Evolutionary conservation across 2,888 invertebrate species (phyloP).

Genomic region (Hartigia nigra): DNA sequence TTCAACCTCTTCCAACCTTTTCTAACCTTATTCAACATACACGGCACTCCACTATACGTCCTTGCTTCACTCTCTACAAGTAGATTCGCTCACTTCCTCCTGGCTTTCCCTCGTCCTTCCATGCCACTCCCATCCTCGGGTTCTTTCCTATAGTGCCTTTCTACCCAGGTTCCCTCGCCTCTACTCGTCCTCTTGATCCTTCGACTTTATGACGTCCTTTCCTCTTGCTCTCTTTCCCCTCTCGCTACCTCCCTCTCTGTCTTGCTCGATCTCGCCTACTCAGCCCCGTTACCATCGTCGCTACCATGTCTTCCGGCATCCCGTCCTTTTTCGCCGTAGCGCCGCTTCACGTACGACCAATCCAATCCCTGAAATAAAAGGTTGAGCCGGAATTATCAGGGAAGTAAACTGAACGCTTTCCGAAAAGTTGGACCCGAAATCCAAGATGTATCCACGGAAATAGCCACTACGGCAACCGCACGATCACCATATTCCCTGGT

Average conservation of each 20-base stretch:
- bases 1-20: background rate
- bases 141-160: background rate
- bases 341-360: slow-evolving; percentile 42
- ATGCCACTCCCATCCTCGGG: background rate
- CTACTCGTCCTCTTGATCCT: slow-evolving; percentile 8
- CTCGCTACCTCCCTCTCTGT: slow-evolving; percentile 15
- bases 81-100: background rate
- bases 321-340: slow-evolving; percentile 13
- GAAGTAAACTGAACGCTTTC: background rate
- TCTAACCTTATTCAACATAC: background rate
- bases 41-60: background rate
- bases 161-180: slow-evolving; percentile 3
- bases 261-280: slow-evolving; percentile 6
- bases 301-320: background rate
- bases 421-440: slow-evolving; percentile 31
- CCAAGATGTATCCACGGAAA: background rate
- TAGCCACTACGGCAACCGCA: background rate
- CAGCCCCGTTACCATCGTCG: background rate
- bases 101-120: background rate
- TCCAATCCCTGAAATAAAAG: slow-evolving; percentile 53
- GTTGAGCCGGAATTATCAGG: slow-evolving; percentile 50
- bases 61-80: background rate
- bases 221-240: slow-evolving; percentile 8
- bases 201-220: background rate
- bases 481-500: background rate